These are phyloP conservation scores for Mormyrops attenuatus DNA, from an alignment of 2,797 vertebrate species.

Conservation along the genomic window DNA sequence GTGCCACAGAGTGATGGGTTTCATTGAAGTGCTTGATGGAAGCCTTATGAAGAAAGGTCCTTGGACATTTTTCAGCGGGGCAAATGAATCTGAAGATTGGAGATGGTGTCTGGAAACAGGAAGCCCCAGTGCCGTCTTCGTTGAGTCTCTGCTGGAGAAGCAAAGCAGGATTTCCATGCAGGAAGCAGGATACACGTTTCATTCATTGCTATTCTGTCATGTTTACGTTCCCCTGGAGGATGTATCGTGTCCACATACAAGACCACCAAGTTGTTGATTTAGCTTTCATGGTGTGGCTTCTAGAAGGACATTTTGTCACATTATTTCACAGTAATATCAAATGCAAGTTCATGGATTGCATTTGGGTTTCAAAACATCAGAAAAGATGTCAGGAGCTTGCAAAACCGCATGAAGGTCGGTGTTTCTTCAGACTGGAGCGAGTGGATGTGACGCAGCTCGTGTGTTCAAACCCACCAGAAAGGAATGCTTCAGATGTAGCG, in stretches of 20 bases:
- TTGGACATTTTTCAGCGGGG: not conserved
- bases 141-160: not conserved
- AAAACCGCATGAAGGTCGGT: not conserved
- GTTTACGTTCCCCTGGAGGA: conserved; percentile 23
- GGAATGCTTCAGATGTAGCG: not conserved
- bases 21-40: not conserved
- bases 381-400: not conserved
- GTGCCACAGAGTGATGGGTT: conserved; percentile 1
- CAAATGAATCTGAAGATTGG: not conserved
- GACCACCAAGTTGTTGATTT: not conserved
- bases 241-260: conserved; percentile 2
- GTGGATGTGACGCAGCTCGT: not conserved
- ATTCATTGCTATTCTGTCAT: conserved; percentile 35
- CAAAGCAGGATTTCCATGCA: conserved; percentile 25
- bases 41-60: not conserved
- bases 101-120: conserved; percentile 32
- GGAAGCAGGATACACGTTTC: conserved; percentile 38
- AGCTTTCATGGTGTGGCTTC: not conserved
- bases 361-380: conserved; percentile 4
- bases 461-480: not conserved
- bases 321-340: not conserved
- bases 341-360: not conserved
- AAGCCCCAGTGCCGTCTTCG: conserved; percentile 32
- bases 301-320: not conserved
- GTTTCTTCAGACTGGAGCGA: not conserved